Percentiles rank a stretch among this genome's conserved stretches.
Conservation (phyloP, 2,113 vertebrate species). For the Bambusicola thoracicus region DNA sequence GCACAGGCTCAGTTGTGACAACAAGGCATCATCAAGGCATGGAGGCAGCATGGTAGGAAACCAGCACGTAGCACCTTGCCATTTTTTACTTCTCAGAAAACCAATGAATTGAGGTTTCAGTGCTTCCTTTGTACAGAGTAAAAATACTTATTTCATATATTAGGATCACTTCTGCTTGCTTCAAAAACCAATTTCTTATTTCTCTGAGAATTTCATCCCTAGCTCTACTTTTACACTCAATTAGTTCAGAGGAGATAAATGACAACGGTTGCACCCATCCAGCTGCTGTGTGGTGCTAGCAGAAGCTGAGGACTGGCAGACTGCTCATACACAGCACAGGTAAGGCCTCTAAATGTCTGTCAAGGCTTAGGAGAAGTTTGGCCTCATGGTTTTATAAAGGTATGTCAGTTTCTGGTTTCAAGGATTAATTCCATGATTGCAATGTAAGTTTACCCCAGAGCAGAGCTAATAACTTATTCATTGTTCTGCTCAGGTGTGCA, state of each 20-base stretch:
- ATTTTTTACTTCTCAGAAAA: not conserved
- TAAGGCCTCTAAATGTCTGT: not conserved
- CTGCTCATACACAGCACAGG: not conserved
- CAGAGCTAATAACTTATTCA: slow-evolving; percentile 65
- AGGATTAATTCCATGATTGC: slow-evolving; percentile 45
- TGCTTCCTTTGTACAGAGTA: not conserved
- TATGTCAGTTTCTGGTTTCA: slow-evolving; percentile 53
- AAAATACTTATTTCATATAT: not conserved
- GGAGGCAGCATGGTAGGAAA: not conserved
- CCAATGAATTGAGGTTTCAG: not conserved
- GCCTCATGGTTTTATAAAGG: not conserved
- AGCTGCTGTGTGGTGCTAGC: not conserved
- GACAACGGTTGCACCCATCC: not conserved
- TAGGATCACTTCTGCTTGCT: not conserved
- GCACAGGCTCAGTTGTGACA: not conserved
- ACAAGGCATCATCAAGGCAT: not conserved
- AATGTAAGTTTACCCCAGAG: slow-evolving; percentile 53
- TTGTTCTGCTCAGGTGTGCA: slow-evolving; percentile 40
- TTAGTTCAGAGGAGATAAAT: not conserved
- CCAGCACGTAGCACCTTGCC: accelerated
- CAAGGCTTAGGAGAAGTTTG: slow-evolving; percentile 26
- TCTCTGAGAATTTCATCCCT: not conserved
- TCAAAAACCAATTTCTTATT: not conserved
- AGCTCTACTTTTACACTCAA: not conserved
- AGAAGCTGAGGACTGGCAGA: not conserved